A percentile compares a stretch with the other conserved stretches of the same genome.
Conservation (phyloP, 2,113 vertebrate genomes). For the Lagopus leucura region DNA sequence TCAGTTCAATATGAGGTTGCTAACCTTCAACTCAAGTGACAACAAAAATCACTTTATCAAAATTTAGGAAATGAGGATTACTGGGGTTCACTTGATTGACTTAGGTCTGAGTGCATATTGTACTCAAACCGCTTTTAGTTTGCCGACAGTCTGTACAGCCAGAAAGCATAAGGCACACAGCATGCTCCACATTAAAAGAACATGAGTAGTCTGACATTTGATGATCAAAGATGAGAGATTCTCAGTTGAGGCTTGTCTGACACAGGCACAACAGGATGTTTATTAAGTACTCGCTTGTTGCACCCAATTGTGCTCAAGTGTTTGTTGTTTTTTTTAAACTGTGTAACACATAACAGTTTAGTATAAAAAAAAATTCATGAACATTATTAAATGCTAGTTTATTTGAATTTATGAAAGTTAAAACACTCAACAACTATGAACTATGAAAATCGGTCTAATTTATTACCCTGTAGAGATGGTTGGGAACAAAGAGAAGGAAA, state of each 20-base stretch:
- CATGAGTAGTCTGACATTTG: conserved; percentile 38
- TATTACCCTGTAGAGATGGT: neutral
- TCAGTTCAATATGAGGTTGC: neutral
- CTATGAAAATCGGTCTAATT: neutral
- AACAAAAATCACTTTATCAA: neutral
- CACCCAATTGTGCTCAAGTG: conserved; percentile 28
- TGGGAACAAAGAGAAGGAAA: neutral
- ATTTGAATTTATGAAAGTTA: conserved; percentile 35
- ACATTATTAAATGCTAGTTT: conserved; percentile 41
- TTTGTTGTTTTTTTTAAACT: neutral
- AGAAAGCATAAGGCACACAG: conserved; percentile 23
- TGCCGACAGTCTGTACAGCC: neutral
- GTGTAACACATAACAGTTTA: neutral
- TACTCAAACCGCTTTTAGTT: neutral
- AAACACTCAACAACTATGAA: neutral
- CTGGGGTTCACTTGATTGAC: neutral
- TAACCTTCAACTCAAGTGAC: neutral
- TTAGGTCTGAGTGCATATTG: neutral
- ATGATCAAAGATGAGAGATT: conserved; percentile 51
- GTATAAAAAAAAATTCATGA: conserved; percentile 27
- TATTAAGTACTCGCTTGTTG: conserved; percentile 33
- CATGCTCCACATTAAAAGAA: conserved; percentile 35
- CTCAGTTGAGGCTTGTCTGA: conserved; percentile 12
- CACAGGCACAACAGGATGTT: neutral
- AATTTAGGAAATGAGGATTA: neutral